These are phyloP conservation scores for Lordiphosa andalusiaca DNA, from an alignment of 2,888 invertebrate genomes.

Conservation along the genomic window DNA sequence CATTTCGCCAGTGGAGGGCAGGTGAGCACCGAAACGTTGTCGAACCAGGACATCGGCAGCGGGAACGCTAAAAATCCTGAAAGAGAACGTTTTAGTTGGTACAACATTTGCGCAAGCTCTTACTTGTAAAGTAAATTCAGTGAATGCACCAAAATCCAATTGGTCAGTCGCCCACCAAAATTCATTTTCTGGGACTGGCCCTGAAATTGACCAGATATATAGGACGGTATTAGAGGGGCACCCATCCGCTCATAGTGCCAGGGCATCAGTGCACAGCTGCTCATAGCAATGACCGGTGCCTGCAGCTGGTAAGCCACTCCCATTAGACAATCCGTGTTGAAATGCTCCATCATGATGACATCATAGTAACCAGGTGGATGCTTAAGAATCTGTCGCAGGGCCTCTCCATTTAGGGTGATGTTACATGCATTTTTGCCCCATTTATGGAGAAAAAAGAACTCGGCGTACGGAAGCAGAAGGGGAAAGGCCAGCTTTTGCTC, in stretches of 20 bases:
- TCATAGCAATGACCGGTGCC: slow-evolving; percentile 82
- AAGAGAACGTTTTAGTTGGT: not conserved
- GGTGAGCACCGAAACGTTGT: slow-evolving; percentile 72
- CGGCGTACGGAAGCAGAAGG: slow-evolving; percentile 49
- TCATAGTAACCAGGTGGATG: slow-evolving; percentile 83
- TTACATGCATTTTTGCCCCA: slow-evolving; percentile 77
- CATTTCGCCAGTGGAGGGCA: slow-evolving; percentile 81
- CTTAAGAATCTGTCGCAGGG: slow-evolving; percentile 76
- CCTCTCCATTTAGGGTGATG: slow-evolving; percentile 69
- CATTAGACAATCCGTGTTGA: slow-evolving; percentile 87
- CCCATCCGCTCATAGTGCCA: slow-evolving; percentile 83
- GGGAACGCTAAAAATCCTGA: slow-evolving; percentile 32
- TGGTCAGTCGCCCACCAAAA: slow-evolving; percentile 80
- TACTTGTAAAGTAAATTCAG: slow-evolving; percentile 72
- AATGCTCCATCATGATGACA: slow-evolving; percentile 85
- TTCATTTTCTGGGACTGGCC: slow-evolving; percentile 81
- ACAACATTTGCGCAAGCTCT: not conserved
- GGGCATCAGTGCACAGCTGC: slow-evolving; percentile 83
- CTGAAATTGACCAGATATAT: slow-evolving; percentile 82
- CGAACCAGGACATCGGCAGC: slow-evolving; percentile 53
- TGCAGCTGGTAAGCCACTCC: slow-evolving; percentile 84
- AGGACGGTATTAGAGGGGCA: slow-evolving; percentile 83
- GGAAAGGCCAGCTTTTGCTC: slow-evolving; percentile 60
- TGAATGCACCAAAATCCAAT: slow-evolving; percentile 76
- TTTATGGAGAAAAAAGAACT: slow-evolving; percentile 74